A percentile compares a stretch with the other conserved stretches of the same genome.
phyloP scores from a whole-genome alignment of 1,140 invertebrate species.

The Hermetia illucens region DNA sequence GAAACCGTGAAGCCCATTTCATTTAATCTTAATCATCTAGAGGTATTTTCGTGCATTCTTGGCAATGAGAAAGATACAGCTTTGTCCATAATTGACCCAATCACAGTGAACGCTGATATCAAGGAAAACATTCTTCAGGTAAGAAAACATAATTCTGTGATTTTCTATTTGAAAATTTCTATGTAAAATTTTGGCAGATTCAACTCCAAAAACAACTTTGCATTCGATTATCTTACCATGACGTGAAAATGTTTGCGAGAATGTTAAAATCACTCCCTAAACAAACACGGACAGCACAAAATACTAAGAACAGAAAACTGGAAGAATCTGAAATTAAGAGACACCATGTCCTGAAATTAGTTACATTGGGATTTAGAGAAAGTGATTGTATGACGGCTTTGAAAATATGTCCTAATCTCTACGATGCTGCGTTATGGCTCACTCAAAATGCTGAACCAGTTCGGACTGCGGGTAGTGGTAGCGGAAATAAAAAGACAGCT shows the following conservation, averaged over 20 bases:
- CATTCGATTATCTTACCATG: constrained; percentile 82
- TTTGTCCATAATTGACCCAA: constrained; percentile 90
- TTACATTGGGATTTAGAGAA: constrained; percentile 53
- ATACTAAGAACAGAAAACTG: constrained; percentile 22
- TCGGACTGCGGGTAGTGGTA: constrained; percentile 12
- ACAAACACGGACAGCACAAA: constrained; percentile 48
- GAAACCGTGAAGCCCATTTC: constrained; percentile 61
- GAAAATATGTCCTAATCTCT: constrained; percentile 47
- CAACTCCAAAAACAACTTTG: constrained; percentile 56
- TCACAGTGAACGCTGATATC: constrained; percentile 62
- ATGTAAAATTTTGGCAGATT: constrained; percentile 23
- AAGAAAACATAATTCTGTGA: constrained; percentile 1
- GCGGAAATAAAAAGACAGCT: constrained; percentile 7
- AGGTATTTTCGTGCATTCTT: constrained; percentile 87
- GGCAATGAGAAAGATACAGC: constrained; percentile 88
- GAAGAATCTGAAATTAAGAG: constrained; percentile 16
- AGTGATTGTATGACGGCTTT: constrained; percentile 58
- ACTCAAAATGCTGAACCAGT: constrained; percentile 45
- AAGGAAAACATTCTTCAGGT: constrained; percentile 36
- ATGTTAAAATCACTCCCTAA: constrained; percentile 77
- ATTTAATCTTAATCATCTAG: constrained; percentile 78
- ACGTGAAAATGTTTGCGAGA: constrained; percentile 79
- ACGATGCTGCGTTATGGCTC: constrained; percentile 75
- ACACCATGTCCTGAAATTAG: constrained; percentile 40
- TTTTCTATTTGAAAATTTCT: not conserved